Evolutionary conservation across 2,888 invertebrate species (phyloP), one percentile per base, ranked within the genome.

Genomic region (Hydropsyche betteni): DNA sequence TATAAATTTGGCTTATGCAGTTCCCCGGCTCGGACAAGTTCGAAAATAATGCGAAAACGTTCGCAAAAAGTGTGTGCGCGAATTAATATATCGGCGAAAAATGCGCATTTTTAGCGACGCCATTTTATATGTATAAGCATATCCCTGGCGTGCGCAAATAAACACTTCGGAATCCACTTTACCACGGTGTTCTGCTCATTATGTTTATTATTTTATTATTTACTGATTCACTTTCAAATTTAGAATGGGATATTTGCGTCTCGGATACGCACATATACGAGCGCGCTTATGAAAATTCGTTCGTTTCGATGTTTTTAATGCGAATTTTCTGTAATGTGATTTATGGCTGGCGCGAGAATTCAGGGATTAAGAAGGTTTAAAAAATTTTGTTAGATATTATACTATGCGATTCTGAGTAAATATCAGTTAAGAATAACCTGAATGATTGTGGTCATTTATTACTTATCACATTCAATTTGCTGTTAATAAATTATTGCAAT

Each of bases 151-250:
- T 53, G 52, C 76, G 69, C 79, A 77, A 75, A 79, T 76, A 77
- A 79, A 79, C 75, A 79, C 77, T 68, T 77, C 64, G 74, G 78
- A 77, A 77, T 77, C 79, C 79, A 77, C 79, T 79, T 77, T 74
- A 76, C 76, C 61, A 70, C 73, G 55, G 73, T 70, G 74, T 74
- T 77, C 64, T 53, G 69, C 72, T 76, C 75, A 76, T 76, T 77
- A 78, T 75, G 78, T 78, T 78, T 78, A 78, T 78, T 76, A 78
- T 87, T 87, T 87, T 87, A 87, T 87, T 87, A 87, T 87, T 87
- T 87, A 87, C 87, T 87, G 87, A 87, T 85, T 87, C 87, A 87
- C 86, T 86, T 86, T 85, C 85, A 86, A 85, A 85, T 87, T 85
- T 87, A 85, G 87, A 87, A 87, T 50, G 14, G 64, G 55, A 55